Percentiles rank a stretch among this genome's conserved stretches.
These are phyloP conservation scores for Tyrophagus putrescentiae DNA, from an alignment of 1,140 invertebrate species.

Conservation along the genomic window DNA sequence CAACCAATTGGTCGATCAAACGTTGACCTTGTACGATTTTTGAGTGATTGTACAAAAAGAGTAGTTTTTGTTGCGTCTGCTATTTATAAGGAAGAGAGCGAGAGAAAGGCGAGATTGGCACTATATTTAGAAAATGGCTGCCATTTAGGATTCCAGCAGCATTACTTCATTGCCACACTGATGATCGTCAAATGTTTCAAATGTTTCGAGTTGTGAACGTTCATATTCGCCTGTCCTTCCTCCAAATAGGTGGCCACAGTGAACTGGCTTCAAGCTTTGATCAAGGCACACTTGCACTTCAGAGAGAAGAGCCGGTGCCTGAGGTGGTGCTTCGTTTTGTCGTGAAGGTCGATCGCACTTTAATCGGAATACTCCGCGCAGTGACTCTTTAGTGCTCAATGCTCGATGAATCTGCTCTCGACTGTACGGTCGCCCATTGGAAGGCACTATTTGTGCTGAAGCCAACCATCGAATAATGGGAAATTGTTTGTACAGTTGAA, in stretches of 20 bases:
- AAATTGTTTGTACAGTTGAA: not conserved
- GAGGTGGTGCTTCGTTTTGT: not conserved
- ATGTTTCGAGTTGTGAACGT: no score
- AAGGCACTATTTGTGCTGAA: not conserved
- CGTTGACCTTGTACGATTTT: no score
- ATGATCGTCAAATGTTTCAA: not conserved
- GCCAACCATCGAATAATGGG: not conserved
- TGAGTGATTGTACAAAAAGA: no score
- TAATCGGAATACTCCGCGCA: not conserved
- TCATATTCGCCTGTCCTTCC: not conserved
- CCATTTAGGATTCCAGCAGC: not conserved
- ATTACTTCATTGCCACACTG: not conserved
- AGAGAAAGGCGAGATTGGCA: not conserved
- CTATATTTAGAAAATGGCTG: not conserved
- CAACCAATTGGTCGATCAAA: not conserved
- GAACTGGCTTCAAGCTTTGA: not conserved
- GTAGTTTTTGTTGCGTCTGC: no score
- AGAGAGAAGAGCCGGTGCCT: not conserved
- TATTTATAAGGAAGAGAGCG: not conserved
- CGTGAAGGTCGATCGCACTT: not conserved
- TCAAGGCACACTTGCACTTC: constrained; percentile 2
- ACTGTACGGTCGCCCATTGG: not conserved
- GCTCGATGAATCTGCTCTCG: not conserved
- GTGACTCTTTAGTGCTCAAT: not conserved
- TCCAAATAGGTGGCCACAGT: not conserved